Evolutionary conservation across 2,797 vertebrate species (phyloP), one percentile per base, ranked within the genome.

Genomic region (Mycteria americana): DNA sequence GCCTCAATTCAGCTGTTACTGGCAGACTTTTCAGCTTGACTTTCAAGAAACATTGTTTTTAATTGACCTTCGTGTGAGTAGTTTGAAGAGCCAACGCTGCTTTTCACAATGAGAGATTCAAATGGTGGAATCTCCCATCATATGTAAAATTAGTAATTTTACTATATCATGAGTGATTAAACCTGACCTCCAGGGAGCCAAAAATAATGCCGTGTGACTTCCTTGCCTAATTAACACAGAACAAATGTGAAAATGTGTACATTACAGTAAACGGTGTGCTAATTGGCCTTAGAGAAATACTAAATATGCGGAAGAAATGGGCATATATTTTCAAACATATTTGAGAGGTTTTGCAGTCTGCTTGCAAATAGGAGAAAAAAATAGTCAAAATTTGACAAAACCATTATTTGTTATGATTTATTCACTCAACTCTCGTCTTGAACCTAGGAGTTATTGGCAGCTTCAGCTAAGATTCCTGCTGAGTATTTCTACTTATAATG

Each of bases 331-430:
- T 96, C 94, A 81, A 96, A 94, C 83, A 85, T 93, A 78, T 96
- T 96, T 92, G 76, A 86, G 93, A 88, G 83, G 69, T 69, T 95
- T 95, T 73, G 10, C 89, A 96, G 95, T 27, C 87, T 93, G 83
- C 92, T 95, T 95, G 85, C 85, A 91, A 97, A 95, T 80, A 92
- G 81, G 78, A 79, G 62, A 7, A 35, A 68, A 39, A 45, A 85
- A 76, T 85, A 65, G 78, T 90, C 6, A 1, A 91, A 95, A 95
- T 95, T 97, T 95, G 95, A 97, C 94, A 97, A 96, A 96, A 89
- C 94, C 92, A 94, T 97, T 96, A 96, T 96, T 97, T 96, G 95
- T 92, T 95, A 96, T 96, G 96, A 96, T 97, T 96, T 96, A 96
- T 97, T 95, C 95, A 69, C 96, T 96, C 96, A 94, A 92, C 85